A percentile compares a stretch with the other conserved stretches of the same genome.
Evolutionary conservation across 2,797 vertebrate genomes (phyloP).

Genomic region (Odontamblyopus lacepedii): DNA sequence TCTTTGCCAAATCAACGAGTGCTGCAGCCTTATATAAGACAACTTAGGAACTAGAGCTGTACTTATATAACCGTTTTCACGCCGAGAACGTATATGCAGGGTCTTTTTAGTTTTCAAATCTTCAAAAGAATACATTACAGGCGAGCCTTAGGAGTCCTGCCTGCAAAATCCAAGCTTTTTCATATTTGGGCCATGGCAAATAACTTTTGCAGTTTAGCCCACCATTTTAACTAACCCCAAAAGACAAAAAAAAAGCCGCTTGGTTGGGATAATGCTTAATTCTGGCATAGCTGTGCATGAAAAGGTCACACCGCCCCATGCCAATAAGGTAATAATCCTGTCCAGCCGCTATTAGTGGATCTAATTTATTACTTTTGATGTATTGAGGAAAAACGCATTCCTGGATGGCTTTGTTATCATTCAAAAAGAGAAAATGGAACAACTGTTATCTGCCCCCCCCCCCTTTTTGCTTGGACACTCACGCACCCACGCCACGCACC

Average conservation of each 20-base stretch:
- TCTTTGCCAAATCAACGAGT: conserved; percentile 42
- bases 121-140: conserved; percentile 15
- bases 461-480: conserved; percentile 50
- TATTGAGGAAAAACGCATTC: conserved; percentile 9
- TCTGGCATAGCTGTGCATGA: conserved; percentile 34
- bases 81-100: conserved; percentile 26
- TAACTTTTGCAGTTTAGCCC: conserved; percentile 29
- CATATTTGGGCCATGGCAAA: conserved; percentile 18
- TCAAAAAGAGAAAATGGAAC: conserved; percentile 47
- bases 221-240: conserved; percentile 27
- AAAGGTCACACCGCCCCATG: conserved; percentile 37
- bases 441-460: conserved; percentile 72
- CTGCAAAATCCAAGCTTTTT: conserved; percentile 22
- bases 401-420: conserved; percentile 12
- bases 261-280: conserved; percentile 26
- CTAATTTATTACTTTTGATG: neutral
- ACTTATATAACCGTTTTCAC: conserved; percentile 55
- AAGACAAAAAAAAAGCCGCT: conserved; percentile 27
- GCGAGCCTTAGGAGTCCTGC: conserved; percentile 17
- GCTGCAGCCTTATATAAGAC: conserved; percentile 70
- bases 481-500: conserved; percentile 15
- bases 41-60: conserved; percentile 51
- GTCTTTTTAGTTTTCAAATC: conserved; percentile 8
- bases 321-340: conserved; percentile 11
- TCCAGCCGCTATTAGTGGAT: neutral